Evolutionary conservation across 2,888 invertebrate species (phyloP).

Genomic region (Aleiodes alternator): DNA sequence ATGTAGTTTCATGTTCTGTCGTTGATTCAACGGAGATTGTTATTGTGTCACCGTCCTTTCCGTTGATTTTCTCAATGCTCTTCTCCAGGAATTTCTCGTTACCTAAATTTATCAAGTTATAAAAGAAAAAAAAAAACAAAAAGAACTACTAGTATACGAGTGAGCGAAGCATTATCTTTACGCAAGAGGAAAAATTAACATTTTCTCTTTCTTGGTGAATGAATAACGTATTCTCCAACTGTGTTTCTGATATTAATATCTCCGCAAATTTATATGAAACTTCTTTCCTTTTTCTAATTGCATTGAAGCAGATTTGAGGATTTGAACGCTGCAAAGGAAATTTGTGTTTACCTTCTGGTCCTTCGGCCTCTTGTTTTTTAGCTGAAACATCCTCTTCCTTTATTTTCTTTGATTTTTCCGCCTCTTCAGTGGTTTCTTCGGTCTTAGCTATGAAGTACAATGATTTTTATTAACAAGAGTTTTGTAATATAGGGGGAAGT

Average conservation of each 20-base stretch:
- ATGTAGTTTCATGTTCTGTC: slow-evolving; percentile 80
- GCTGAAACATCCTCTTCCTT: slow-evolving; percentile 60
- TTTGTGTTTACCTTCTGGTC: slow-evolving; percentile 70
- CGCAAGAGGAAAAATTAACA: slow-evolving; percentile 23
- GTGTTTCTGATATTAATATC: background rate
- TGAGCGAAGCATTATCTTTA: slow-evolving; percentile 60
- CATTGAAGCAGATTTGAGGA: slow-evolving; percentile 24
- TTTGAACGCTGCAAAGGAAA: slow-evolving; percentile 20
- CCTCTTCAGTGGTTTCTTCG: slow-evolving; percentile 71
- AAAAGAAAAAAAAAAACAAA: slow-evolving; percentile 63
- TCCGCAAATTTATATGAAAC: background rate
- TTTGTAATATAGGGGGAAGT: no score
- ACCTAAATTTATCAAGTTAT: slow-evolving; percentile 67
- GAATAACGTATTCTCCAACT: background rate
- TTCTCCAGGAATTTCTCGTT: slow-evolving; percentile 69
- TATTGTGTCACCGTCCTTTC: slow-evolving; percentile 73
- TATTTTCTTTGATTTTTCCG: slow-evolving; percentile 75
- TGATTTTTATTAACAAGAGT: slow-evolving; percentile 42
- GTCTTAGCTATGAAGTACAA: slow-evolving; percentile 69
- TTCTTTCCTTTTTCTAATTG: background rate
- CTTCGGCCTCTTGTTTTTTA: slow-evolving; percentile 67
- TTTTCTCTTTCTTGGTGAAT: slow-evolving; percentile 6
- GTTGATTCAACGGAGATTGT: slow-evolving; percentile 79
- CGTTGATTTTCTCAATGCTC: slow-evolving; percentile 71
- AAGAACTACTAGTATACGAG: slow-evolving; percentile 48